Base-by-base conservation (phyloP, 2,797 vertebrate genomes). In the Fundulus diaphanus region DNA sequence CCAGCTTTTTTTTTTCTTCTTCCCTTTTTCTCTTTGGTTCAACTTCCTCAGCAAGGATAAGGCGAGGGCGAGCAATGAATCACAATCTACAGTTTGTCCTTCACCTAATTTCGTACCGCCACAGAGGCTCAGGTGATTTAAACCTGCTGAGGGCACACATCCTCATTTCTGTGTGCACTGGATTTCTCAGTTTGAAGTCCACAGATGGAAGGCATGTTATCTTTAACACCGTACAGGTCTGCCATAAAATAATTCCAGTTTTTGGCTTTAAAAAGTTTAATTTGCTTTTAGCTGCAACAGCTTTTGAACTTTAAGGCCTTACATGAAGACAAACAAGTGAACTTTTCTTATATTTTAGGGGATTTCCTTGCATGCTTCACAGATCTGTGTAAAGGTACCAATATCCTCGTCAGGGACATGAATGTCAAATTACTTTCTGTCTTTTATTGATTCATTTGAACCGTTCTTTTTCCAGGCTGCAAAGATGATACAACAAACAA, bases 51-150 rank as follows among this genome's bases (percentile, higher is more conserved):
- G 76, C 22, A n/a, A 73, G 63, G 85, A 90, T 78, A 72, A 80
- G 82, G 78, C 29, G 54, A 88, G 73, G 86, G 29, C 73, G 48
- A 76, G 79, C 78, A 82, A 88, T 87, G 91, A 87, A 90, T 90
- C 88, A 90, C 81, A 89, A 88, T 85, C 83, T 63, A 68, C 81
- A 77, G 68, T 79, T 78, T 87, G 88, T 90, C 91, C 88, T 92
- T 92, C 85, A 90, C 89, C 90, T 81, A 81, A 72, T 90, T 92
- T 86, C 73, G 40, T 59, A n/a, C 59, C 8, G 24, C 65, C 72
- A 69, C 73, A 0, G 37, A 78, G 65, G 79, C 85, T 83, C 88
- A 46, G 82, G 81, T 82, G 74, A 76, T 83, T 85, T 81, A 73
- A 65, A 88, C 81, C 88, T 85, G 85, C 89, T 84, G 78, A 70